Conservation (phyloP, 2,113 vertebrate genomes). For the Syngnathus typhle region DNA sequence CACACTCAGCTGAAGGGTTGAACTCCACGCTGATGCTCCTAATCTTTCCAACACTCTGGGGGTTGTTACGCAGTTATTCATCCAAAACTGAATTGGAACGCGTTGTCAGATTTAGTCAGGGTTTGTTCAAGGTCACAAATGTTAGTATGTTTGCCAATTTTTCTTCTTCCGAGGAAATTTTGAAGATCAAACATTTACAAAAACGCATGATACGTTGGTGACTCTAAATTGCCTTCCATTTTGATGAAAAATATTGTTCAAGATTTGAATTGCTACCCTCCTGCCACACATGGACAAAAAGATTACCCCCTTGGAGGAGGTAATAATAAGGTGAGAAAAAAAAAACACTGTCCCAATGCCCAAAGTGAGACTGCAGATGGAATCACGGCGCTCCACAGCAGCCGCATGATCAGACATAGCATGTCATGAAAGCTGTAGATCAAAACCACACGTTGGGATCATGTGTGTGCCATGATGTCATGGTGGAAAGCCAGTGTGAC, state of each 20-base stretch:
- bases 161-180: too few relatives aligned
- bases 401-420: constrained; percentile 18
- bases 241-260: background rate
- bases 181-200: background rate
- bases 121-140: too few relatives aligned
- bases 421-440: constrained; percentile 8
- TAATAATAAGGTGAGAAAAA: background rate
- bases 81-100: too few relatives aligned
- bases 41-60: too few relatives aligned
- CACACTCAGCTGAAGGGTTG: too few relatives aligned
- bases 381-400: background rate
- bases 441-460: constrained; percentile 6
- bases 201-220: background rate
- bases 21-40: too few relatives aligned
- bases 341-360: background rate
- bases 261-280: background rate
- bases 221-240: background rate
- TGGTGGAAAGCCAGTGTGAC: background rate
- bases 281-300: background rate
- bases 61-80: too few relatives aligned
- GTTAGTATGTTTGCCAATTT: too few relatives aligned
- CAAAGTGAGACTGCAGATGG: background rate
- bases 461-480: background rate
- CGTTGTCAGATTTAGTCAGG: too few relatives aligned
- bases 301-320: background rate